Base-by-base conservation (phyloP, 2,888 invertebrate species). In the Coelinius sp. region DNA sequence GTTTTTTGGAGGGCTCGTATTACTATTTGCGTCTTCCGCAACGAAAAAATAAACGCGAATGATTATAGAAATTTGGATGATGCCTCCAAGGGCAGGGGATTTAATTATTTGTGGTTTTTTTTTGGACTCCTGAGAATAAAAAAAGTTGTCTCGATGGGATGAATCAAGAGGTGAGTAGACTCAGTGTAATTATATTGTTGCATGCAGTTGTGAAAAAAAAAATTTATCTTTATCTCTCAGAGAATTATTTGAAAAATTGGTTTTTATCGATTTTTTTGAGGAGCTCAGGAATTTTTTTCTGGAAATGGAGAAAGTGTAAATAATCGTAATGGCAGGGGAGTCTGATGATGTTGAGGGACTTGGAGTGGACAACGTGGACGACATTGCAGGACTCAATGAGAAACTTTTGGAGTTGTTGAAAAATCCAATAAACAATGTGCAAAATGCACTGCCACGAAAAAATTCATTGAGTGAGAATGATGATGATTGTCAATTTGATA, bases 361-460 rank as follows among this genome's bases (percentile, higher is more conserved):
- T 14, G 27, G 4, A 2, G 52, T 14, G 10, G 41, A 64, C 3
- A n/a, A 20, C 12, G 76, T 82, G 35, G 82, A 81, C 59, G 82
- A 84, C 62, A 85, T 84, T 53, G 81, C 84, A 72, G 83, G 78
- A 41, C 78, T 86, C 46, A 84, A 83, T 56, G 82, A 84, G 8
- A 85, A 81, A 66, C 74, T 86, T 25, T 71, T 84, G 62, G 79
- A 85, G 73, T 73, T 86, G 53, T 73, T 85, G 2, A 62, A 74
- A 20, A 76, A 80, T 41, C 75, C 79, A 5, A 64, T 77, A 2
- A 79, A 70, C 35, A 71, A 78, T 67, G 24, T 27, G 22, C 17
- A 22, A 24, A 76, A 74, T 22, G 75, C 79, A 27, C 59, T 79
- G 66, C 78, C 79, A 31, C 77, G 81, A n/a, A 76, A 77, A 31